Evolutionary conservation across 2,113 vertebrate species (phyloP).

Genomic region (Paradoxurus hermaphroditus): DNA sequence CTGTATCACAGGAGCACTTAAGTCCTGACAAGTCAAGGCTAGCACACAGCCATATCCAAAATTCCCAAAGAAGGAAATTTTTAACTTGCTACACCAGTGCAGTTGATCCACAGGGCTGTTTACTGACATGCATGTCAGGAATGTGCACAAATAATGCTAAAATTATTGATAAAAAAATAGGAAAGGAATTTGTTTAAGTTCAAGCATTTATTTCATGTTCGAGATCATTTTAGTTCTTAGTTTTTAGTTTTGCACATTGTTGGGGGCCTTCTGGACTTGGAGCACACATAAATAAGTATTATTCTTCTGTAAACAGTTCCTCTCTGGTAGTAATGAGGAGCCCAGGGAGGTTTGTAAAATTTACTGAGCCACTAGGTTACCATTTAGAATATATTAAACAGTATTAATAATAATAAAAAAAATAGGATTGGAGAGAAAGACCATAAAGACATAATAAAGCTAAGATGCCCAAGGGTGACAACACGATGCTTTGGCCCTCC

Average conservation of each 20-base stretch:
- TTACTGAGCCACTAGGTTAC: neutral
- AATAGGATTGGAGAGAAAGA: neutral
- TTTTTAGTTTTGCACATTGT: neutral
- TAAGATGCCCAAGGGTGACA: neutral
- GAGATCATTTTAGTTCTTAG: neutral
- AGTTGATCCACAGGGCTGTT: neutral
- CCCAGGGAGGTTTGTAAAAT: neutral
- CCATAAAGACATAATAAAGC: slow-evolving; percentile 30
- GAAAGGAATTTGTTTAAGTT: neutral
- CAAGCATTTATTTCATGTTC: neutral
- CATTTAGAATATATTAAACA: slow-evolving; percentile 58
- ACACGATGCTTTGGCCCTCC: neutral
- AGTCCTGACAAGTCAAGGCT: neutral
- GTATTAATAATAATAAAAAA: slow-evolving; percentile 53
- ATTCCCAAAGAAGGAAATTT: neutral
- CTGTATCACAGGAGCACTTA: neutral
- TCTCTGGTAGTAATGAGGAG: neutral
- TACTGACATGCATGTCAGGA: neutral
- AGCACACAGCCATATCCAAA: neutral
- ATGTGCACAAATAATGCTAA: neutral
- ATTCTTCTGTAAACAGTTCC: neutral
- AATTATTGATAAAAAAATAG: neutral
- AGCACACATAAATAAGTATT: neutral
- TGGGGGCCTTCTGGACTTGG: neutral
- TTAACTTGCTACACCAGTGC: neutral